A percentile compares a stretch with the other conserved stretches of the same genome.
Conservation (phyloP, 2,888 invertebrate genomes). For the Fabriciana adippe region DNA sequence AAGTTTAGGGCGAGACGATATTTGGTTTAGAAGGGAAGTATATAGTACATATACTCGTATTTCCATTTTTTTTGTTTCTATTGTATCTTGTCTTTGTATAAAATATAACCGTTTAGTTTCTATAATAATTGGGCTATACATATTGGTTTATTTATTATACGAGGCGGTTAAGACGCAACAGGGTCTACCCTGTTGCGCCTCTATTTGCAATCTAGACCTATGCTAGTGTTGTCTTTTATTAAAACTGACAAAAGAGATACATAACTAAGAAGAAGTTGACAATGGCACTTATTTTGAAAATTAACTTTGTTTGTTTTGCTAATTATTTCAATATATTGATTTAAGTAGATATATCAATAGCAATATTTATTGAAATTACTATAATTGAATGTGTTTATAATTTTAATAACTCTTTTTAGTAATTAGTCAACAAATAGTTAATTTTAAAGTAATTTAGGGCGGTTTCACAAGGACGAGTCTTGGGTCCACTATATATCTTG, state of each 20-base stretch:
- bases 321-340: background rate
- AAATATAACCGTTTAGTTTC: no score
- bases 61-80: no score
- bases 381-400: background rate
- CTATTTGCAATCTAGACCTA: background rate
- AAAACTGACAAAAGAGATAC: background rate
- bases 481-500: conserved; percentile 81
- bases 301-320: no score
- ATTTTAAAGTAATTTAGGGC: conserved; percentile 71
- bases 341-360: no score
- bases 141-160: no score
- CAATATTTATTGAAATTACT: background rate
- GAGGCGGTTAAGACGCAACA: conserved; percentile 23
- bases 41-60: no score
- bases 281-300: no score
- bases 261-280: no score
- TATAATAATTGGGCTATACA: no score
- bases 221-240: background rate
- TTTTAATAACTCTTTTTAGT: background rate
- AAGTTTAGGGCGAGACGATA: no score
- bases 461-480: conserved; percentile 70
- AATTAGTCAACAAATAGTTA: conserved; percentile 54
- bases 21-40: no score
- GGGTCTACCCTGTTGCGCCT: conserved; percentile 26
- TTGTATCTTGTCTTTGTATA: no score